Conservation (phyloP, 2,888 invertebrate genomes). For the Margaritifera margaritifera region DNA sequence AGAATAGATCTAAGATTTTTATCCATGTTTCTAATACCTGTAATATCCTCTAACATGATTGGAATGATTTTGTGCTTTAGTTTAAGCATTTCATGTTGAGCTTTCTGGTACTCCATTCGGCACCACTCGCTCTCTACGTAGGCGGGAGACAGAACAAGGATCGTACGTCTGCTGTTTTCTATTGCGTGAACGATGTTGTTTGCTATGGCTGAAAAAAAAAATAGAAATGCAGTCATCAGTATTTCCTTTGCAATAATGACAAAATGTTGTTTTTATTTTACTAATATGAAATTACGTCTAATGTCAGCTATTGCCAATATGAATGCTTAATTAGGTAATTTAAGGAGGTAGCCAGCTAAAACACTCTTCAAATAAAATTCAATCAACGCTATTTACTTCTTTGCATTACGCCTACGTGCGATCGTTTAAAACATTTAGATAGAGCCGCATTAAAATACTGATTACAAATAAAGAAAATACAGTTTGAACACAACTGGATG, state of each 20-base stretch:
- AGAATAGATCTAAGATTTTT: conserved; percentile 49
- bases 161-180: conserved; percentile 55
- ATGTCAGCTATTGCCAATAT: no score
- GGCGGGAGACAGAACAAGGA: conserved; percentile 49
- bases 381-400: no score
- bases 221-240: not conserved
- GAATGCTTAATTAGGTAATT: no score
- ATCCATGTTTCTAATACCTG: conserved; percentile 38
- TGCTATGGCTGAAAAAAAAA: conserved; percentile 51
- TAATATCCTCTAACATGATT: conserved; percentile 49
- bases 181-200: conserved; percentile 59
- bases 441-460: no score
- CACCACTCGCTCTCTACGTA: conserved; percentile 61
- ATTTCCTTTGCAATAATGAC: not conserved
- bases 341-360: no score
- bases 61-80: conserved; percentile 61
- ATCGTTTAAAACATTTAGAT: no score
- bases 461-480: no score
- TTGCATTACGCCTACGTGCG: no score
- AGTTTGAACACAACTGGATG: no score
- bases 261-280: no score
- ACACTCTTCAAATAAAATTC: no score
- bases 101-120: conserved; percentile 60
- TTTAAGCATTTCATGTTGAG: conserved; percentile 63
- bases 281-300: no score